phyloP scores from a whole-genome alignment of 2,113 vertebrate species.

The Asarcornis scutulata region DNA sequence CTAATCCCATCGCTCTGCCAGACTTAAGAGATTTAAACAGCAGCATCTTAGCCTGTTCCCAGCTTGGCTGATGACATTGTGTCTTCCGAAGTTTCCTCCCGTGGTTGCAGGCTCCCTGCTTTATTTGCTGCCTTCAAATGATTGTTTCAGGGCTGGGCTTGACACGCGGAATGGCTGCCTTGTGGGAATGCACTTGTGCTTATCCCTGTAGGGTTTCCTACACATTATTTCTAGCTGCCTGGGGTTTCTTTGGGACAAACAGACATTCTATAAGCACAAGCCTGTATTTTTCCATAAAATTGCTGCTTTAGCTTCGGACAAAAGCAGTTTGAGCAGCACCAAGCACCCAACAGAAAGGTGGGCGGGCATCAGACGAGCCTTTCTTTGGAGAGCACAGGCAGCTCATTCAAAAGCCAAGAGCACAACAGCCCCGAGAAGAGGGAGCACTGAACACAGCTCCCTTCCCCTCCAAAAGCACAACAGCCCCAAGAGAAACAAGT shows the following conservation, averaged over 20 bases:
- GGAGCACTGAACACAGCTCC: not conserved
- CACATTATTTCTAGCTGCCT: not conserved
- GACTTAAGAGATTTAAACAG: not conserved
- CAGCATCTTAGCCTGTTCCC: not conserved
- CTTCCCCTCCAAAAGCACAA: not conserved
- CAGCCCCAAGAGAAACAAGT: not conserved
- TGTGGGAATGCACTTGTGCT: accelerated
- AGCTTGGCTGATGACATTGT: not conserved
- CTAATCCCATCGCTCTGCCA: not conserved
- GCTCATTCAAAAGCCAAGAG: not conserved
- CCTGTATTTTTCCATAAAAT: not conserved
- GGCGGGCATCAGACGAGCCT: not conserved
- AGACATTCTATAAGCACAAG: not conserved
- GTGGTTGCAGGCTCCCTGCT: not conserved
- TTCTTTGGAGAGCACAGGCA: not conserved
- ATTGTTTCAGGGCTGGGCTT: not conserved
- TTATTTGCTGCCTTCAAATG: not conserved
- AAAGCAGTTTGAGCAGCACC: not conserved
- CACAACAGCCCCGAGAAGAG: not conserved
- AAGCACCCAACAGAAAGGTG: not conserved
- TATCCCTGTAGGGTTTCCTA: accelerated
- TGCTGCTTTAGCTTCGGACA: not conserved
- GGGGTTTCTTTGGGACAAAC: not conserved
- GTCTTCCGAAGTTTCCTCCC: not conserved
- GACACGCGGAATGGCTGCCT: not conserved